Evolutionary conservation across 1,140 invertebrate genomes (phyloP).

Genomic region (Elymnias hypermnestra): DNA sequence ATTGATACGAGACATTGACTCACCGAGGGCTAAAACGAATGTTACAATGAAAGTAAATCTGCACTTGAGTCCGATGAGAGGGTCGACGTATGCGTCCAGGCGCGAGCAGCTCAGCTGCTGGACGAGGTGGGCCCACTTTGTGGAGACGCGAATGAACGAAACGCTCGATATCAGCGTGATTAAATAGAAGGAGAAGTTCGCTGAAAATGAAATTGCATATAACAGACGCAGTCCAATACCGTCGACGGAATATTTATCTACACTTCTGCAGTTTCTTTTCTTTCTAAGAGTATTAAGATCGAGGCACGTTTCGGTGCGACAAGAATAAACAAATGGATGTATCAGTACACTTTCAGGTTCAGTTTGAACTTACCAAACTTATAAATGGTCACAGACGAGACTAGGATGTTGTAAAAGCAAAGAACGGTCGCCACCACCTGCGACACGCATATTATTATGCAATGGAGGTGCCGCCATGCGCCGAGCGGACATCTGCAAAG

Average conservation of each 20-base stretch:
- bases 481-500: neutral
- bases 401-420: neutral
- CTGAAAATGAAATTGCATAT: slow-evolving; percentile 24
- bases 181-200: slow-evolving; percentile 29
- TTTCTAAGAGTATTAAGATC: too few relatives aligned
- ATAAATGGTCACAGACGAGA: neutral
- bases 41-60: too few relatives aligned
- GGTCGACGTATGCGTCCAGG: slow-evolving; percentile 31
- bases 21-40: too few relatives aligned
- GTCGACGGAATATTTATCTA: too few relatives aligned
- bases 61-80: slow-evolving; percentile 21
- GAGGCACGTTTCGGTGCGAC: too few relatives aligned
- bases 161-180: slow-evolving; percentile 24
- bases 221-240: too few relatives aligned
- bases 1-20: too few relatives aligned
- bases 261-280: too few relatives aligned
- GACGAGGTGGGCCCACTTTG: slow-evolving; percentile 33
- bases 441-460: neutral
- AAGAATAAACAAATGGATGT: too few relatives aligned
- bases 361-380: neutral
- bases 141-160: slow-evolving; percentile 31
- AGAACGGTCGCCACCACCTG: neutral
- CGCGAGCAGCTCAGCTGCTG: slow-evolving; percentile 22
- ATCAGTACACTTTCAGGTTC: too few relatives aligned
- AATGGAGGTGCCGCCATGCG: neutral